Base-by-base conservation (phyloP, 2,113 vertebrate species). In the Strix aluco region DNA sequence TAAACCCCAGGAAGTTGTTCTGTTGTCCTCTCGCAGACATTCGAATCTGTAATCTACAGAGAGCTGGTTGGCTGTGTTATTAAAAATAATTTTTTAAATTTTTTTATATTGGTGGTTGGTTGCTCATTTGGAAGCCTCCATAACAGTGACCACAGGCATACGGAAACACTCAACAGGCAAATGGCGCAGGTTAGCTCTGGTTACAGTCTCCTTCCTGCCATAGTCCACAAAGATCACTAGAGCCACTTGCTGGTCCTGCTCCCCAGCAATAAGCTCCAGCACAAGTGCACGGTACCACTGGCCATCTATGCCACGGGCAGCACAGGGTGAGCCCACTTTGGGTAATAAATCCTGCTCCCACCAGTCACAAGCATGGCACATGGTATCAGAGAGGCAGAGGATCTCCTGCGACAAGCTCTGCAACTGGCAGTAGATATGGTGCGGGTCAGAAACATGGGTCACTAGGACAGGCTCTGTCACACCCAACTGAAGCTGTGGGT, bases 91-190 rank as follows among this genome's bases (percentile, higher is more conserved):
- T n/a, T n/a, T n/a, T n/a, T n/a, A n/a, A n/a, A n/a, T n/a, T n/a
- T n/a, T n/a, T n/a, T n/a, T n/a, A n/a, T n/a, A n/a, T n/a, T n/a
- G n/a, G n/a, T n/a, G n/a, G n/a, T n/a, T n/a, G n/a, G n/a, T n/a
- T n/a, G n/a, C n/a, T n/a, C n/a, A n/a, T n/a, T n/a, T n/a, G n/a
- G n/a, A n/a, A n/a, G n/a, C n/a, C n/a, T n/a, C n/a, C n/a, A n/a
- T n/a, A n/a, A n/a, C n/a, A n/a, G n/a, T n/a, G 38, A 99, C 98
- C 69, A 99, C 99, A 0, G 99, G 99, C 99, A 99, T 98, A 49
- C 98, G 98, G 40, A 99, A 99, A 67, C 98, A 99, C 66, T 99
- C 98, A 0, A 96, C 34, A 30, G 98, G 97, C 88, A 99, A 95
- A 32, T 95, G 96, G 78, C 98, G 97, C 58, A 99, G 85, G 72